A percentile compares a stretch with the other conserved stretches of the same genome.
Conservation (phyloP, 2,113 vertebrate species). For the Pseudolaguvia tuberculata region DNA sequence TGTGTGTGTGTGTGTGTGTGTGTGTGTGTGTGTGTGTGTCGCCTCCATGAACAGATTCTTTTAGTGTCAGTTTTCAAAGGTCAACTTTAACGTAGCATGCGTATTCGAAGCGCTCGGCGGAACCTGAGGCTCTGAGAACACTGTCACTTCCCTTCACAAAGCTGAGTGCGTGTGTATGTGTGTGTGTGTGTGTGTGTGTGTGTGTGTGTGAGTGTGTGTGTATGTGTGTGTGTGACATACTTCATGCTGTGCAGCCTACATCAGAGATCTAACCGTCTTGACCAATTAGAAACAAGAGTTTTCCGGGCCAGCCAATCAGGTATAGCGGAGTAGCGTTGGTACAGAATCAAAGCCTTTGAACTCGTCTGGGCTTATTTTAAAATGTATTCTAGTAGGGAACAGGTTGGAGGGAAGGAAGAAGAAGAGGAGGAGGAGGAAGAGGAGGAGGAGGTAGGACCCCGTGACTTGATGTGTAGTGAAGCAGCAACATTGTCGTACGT, state of each 20-base stretch:
- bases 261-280: conserved; percentile 23
- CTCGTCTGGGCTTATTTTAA: conserved; percentile 47
- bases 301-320: conserved; percentile 41
- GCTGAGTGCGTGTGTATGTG: conserved; percentile 12
- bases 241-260: conserved; percentile 17
- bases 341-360: conserved; percentile 46
- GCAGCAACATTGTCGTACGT: conserved; percentile 38
- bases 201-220: conserved; percentile 5
- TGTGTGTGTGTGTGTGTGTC: no score
- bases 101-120: conserved; percentile 19
- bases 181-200: conserved; percentile 7
- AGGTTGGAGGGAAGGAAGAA: no score
- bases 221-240: background rate
- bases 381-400: conserved; percentile 28
- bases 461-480: conserved; percentile 36
- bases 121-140: background rate
- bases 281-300: conserved; percentile 40
- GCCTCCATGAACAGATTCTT: background rate
- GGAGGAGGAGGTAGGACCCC: background rate
- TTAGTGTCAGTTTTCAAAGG: background rate
- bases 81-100: background rate
- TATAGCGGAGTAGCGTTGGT: conserved; percentile 4
- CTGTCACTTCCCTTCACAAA: conserved; percentile 19
- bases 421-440: background rate
- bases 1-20: no score